Percentiles rank a stretch among this genome's conserved stretches.
These are phyloP conservation scores for Myrmecophaga tridactyla DNA, from an alignment of 2,113 vertebrate genomes.

Conservation along the genomic window DNA sequence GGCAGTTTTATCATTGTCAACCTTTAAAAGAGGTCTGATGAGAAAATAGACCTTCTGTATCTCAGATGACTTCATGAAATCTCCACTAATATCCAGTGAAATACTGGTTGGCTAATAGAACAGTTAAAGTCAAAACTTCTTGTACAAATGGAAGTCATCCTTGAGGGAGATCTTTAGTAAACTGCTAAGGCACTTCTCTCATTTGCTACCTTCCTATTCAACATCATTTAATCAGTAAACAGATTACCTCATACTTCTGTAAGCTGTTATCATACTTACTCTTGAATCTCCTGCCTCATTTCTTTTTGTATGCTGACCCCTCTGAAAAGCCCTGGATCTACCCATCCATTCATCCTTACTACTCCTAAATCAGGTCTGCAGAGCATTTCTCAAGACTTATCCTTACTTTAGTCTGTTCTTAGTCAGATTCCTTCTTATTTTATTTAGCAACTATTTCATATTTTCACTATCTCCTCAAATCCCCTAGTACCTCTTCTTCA, in stretches of 20 bases:
- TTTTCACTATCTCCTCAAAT: background rate
- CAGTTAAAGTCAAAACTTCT: background rate
- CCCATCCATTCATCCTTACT: background rate
- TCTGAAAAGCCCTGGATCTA: background rate
- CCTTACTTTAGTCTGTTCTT: background rate
- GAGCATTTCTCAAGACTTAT: background rate
- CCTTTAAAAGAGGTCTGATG: background rate
- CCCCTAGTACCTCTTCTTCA: background rate
- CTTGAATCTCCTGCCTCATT: background rate
- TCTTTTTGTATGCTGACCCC: background rate
- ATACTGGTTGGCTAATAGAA: background rate
- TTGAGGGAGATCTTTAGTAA: background rate
- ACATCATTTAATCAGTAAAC: background rate
- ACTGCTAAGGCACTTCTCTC: background rate
- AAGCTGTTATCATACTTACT: background rate
- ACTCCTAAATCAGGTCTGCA: background rate
- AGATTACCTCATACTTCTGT: background rate
- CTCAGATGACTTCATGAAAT: background rate
- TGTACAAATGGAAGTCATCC: background rate
- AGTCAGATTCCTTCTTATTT: background rate
- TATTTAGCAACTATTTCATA: background rate
- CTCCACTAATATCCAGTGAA: background rate
- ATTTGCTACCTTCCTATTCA: background rate
- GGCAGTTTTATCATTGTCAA: background rate
- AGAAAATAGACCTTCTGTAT: background rate